These are phyloP conservation scores for Wasmannia auropunctata DNA, from an alignment of 1,140 invertebrate species.

Conservation along the genomic window DNA sequence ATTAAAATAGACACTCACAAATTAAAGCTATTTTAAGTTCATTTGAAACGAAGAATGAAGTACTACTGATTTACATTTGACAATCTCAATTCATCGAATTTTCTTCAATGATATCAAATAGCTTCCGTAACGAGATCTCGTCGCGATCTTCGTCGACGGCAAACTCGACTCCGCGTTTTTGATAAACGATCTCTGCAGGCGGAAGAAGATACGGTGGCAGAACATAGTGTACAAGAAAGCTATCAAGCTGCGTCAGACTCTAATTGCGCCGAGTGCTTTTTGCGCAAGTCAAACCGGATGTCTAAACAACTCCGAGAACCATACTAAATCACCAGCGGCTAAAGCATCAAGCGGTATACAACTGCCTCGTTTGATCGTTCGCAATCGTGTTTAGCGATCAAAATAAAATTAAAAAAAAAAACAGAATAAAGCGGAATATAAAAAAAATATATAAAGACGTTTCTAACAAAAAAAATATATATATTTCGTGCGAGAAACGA, in stretches of 20 bases:
- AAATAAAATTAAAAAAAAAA: conserved; percentile 7
- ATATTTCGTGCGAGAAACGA: conserved; percentile 48
- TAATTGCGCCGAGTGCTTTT: conserved; percentile 24
- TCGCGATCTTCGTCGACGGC: neutral
- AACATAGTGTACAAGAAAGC: conserved; percentile 23
- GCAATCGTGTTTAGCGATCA: conserved; percentile 15
- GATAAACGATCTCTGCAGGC: neutral
- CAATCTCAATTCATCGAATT: neutral
- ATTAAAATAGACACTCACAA: neutral
- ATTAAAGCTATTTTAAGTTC: neutral
- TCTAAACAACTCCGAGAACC: conserved; percentile 30
- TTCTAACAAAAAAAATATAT: neutral
- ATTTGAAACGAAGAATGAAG: neutral
- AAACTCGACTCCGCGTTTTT: neutral
- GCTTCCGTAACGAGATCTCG: neutral
- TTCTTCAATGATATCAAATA: neutral
- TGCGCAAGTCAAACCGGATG: conserved; percentile 7
- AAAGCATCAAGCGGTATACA: conserved; percentile 39
- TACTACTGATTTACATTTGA: neutral
- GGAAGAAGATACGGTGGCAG: conserved; percentile 10
- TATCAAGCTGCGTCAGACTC: conserved; percentile 47
- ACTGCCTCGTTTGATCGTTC: conserved; percentile 12
- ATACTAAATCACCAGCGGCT: conserved; percentile 37
- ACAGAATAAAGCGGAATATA: conserved; percentile 25
- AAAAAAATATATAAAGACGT: neutral